Evolutionary conservation across 2,888 invertebrate genomes (phyloP).

Genomic region (Diaprepes abbreviatus): DNA sequence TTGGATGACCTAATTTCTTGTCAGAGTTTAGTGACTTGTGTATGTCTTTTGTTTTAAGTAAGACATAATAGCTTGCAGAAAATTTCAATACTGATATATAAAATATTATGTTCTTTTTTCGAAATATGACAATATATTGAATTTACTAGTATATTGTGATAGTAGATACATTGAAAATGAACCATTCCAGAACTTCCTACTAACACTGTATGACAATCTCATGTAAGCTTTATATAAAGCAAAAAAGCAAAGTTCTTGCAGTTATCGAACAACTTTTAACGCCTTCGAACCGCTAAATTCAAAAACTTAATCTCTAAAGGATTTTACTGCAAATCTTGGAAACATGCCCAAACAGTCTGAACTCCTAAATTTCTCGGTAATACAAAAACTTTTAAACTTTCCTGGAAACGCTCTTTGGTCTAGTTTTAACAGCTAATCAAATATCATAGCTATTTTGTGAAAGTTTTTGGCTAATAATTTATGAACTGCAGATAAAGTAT

Average conservation of each 20-base stretch:
- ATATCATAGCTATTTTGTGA: not conserved
- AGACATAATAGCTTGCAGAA: too few species aligned
- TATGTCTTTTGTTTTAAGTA: too few species aligned
- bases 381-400: conserved; percentile 6
- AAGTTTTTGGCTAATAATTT: not conserved
- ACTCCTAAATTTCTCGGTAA: not conserved
- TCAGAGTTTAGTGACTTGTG: too few species aligned
- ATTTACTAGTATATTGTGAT: too few species aligned
- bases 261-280: not conserved
- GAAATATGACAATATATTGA: too few species aligned
- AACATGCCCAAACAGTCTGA: not conserved
- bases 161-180: too few species aligned
- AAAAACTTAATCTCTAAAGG: not conserved
- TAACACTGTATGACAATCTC: too few species aligned
- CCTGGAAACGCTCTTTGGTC: not conserved
- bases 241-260: not conserved
- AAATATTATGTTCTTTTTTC: too few species aligned
- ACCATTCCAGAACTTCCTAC: too few species aligned
- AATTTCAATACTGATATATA: too few species aligned
- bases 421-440: conserved; percentile 8
- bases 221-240: too few species aligned
- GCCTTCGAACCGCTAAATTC: not conserved
- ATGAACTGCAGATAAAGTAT: not conserved
- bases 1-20: too few species aligned
- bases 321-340: conserved; percentile 7